These are phyloP conservation scores for Pseudorectes ferrugineus DNA, from an alignment of 2,113 vertebrate genomes.

Conservation along the genomic window DNA sequence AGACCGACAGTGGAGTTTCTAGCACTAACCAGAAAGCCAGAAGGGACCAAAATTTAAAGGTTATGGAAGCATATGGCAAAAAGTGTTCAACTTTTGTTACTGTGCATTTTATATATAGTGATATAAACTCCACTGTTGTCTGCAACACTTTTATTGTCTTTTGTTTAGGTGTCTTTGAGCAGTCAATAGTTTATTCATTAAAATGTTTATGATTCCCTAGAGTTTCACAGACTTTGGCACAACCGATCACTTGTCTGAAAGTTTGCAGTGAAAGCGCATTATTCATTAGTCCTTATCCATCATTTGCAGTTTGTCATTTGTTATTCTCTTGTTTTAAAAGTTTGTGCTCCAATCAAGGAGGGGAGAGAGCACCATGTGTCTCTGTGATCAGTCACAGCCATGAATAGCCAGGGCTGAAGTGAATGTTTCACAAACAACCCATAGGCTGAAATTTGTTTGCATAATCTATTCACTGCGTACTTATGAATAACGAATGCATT, in stretches of 20 bases:
- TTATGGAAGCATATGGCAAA: slow-evolving; percentile 33
- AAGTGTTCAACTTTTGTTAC: slow-evolving; percentile 8
- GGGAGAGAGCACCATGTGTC: slow-evolving; percentile 60
- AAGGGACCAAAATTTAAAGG: not conserved
- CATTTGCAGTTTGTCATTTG: slow-evolving; percentile 60
- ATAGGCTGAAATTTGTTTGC: slow-evolving; percentile 67
- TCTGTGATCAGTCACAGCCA: slow-evolving; percentile 57
- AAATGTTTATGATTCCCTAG: slow-evolving; percentile 54
- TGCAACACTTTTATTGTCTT: not conserved
- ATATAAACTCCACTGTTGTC: slow-evolving; percentile 9
- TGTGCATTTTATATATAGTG: not conserved
- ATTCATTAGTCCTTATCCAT: slow-evolving; percentile 63
- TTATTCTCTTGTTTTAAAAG: slow-evolving; percentile 65
- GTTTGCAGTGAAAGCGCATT: slow-evolving; percentile 48
- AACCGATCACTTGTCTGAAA: slow-evolving; percentile 24
- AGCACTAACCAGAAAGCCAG: not conserved
- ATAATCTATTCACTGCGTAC: slow-evolving; percentile 60
- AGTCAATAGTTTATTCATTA: slow-evolving; percentile 64
- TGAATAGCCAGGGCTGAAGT: slow-evolving; percentile 55
- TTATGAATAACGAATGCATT: slow-evolving; percentile 66
- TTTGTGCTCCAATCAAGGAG: slow-evolving; percentile 59
- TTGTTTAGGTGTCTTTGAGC: slow-evolving; percentile 33
- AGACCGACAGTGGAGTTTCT: fast-evolving
- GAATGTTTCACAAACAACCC: slow-evolving; percentile 61
- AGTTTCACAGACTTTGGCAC: slow-evolving; percentile 50